Evolutionary conservation across 2,113 vertebrate genomes (phyloP).

Genomic region (Aegithalos caudatus): DNA sequence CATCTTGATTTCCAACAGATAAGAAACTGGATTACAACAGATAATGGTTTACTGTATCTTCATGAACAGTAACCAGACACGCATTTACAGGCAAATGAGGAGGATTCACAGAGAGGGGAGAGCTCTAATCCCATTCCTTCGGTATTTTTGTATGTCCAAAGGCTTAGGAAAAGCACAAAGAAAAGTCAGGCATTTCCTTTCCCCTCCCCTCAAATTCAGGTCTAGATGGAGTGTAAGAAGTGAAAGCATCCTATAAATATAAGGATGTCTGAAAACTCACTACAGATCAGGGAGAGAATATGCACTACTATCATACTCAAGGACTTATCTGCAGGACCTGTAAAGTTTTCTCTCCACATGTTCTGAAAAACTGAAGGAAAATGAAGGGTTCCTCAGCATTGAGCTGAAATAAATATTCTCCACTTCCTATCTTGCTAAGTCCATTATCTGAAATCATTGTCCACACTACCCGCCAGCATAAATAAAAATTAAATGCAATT

Average conservation of each 20-base stretch:
- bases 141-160: background rate
- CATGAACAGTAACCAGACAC: background rate
- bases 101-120: background rate
- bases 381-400: background rate
- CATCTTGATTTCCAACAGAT: conserved; percentile 14
- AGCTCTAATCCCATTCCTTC: background rate
- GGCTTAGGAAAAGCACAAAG: background rate
- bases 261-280: background rate
- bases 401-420: background rate
- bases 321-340: background rate
- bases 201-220: background rate
- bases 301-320: background rate
- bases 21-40: background rate
- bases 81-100: background rate
- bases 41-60: background rate
- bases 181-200: background rate
- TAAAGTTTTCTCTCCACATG: background rate
- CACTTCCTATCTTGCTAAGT: background rate
- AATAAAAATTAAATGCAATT: conserved; percentile 15
- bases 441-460: background rate
- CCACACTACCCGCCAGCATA: background rate
- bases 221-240: background rate
- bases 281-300: background rate
- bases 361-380: background rate
- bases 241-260: background rate